Conservation (phyloP, 1,140 invertebrate genomes). For the Drosophila nasuta region DNA sequence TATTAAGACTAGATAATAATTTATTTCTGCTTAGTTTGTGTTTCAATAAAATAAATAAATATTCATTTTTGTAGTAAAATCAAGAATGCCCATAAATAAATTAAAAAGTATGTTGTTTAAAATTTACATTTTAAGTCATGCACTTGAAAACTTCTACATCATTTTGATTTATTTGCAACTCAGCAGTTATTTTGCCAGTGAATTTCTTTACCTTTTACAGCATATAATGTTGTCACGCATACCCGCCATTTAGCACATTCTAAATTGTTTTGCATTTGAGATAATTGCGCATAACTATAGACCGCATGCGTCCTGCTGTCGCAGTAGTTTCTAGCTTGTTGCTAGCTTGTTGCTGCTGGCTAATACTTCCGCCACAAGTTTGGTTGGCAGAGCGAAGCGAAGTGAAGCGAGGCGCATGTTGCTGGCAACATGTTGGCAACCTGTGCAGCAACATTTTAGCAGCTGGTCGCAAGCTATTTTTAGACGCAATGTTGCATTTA, state of each 20-base stretch:
- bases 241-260: constrained; percentile 18
- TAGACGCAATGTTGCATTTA: constrained; percentile 70
- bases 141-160: too few relatives aligned
- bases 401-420: constrained; percentile 35
- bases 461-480: constrained; percentile 62
- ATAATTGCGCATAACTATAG: constrained; percentile 74
- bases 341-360: neutral
- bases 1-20: too few relatives aligned
- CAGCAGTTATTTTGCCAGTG: too few relatives aligned
- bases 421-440: constrained; percentile 64
- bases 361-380: constrained; percentile 69
- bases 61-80: too few relatives aligned
- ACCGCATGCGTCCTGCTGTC: constrained; percentile 48
- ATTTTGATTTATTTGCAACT: too few relatives aligned
- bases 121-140: too few relatives aligned
- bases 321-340: too few relatives aligned
- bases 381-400: neutral
- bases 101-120: too few relatives aligned
- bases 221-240: neutral
- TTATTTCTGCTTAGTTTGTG: too few relatives aligned
- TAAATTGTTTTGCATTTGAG: constrained; percentile 52
- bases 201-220: neutral
- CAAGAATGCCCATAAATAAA: too few relatives aligned
- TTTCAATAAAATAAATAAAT: too few relatives aligned
- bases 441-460: constrained; percentile 68